phyloP scores from a whole-genome alignment of 2,113 vertebrate species.

The Edolisoma coerulescens region DNA sequence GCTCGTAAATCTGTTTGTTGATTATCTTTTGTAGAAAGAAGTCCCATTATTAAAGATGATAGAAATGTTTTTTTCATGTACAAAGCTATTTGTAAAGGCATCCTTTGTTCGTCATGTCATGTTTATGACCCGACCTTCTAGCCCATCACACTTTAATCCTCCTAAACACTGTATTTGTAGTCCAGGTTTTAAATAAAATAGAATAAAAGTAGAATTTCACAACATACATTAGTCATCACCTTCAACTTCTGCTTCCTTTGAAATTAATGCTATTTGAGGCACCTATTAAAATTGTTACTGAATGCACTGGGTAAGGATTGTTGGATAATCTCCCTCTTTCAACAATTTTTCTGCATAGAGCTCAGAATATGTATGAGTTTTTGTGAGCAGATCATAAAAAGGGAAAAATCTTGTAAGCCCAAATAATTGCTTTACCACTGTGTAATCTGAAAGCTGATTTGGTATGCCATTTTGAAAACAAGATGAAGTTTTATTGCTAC shows the following conservation, averaged over 20 bases:
- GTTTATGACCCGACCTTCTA: not conserved
- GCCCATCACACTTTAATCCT: not conserved
- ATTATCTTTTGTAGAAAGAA: not conserved
- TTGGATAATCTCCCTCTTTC: not conserved
- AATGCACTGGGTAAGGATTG: not conserved
- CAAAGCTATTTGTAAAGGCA: not conserved
- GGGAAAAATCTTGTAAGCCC: not conserved
- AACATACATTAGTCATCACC: not conserved
- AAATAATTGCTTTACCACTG: not conserved
- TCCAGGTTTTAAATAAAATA: not conserved
- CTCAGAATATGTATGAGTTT: not conserved
- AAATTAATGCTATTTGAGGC: not conserved
- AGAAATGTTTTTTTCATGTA: not conserved
- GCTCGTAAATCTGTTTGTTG: not conserved
- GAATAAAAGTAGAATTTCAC: not conserved
- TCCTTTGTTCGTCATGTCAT: not conserved
- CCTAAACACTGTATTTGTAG: not conserved
- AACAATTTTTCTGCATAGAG: not conserved
- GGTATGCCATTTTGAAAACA: not conserved
- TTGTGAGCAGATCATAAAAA: not conserved
- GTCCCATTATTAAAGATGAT: not conserved
- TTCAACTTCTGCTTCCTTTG: not conserved
- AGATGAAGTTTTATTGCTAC: not conserved
- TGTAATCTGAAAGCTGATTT: not conserved
- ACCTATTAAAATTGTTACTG: not conserved